These are phyloP conservation scores for Nyctibius grandis DNA, from an alignment of 2,797 vertebrate species.

Conservation along the genomic window DNA sequence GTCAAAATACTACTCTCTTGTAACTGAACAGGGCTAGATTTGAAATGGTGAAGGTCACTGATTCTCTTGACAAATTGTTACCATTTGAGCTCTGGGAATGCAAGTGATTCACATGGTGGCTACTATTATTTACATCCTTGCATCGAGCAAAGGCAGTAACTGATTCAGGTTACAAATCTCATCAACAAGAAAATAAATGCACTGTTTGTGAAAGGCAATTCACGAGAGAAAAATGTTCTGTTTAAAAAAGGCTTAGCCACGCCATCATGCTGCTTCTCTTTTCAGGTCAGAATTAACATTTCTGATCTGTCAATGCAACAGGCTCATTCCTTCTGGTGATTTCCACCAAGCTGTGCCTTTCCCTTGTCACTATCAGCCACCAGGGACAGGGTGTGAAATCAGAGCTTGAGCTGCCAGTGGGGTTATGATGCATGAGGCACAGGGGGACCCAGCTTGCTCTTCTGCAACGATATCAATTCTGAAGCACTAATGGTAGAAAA, in stretches of 20 bases:
- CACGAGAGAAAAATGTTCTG: background rate
- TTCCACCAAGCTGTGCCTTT: background rate
- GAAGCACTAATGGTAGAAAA: background rate
- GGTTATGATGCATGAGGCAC: background rate
- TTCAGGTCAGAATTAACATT: background rate
- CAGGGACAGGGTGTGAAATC: background rate
- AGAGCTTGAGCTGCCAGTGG: background rate
- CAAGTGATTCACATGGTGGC: background rate
- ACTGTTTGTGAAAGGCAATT: background rate
- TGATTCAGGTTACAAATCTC: constrained; percentile 36
- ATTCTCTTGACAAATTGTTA: background rate
- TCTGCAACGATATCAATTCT: background rate
- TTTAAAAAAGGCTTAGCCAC: background rate
- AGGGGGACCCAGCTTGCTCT: background rate
- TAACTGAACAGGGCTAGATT: background rate
- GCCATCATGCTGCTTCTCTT: background rate
- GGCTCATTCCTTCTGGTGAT: background rate
- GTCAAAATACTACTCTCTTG: background rate
- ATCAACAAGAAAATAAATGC: background rate
- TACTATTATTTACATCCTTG: background rate
- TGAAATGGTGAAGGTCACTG: background rate
- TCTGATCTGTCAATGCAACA: background rate
- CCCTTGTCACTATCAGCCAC: background rate
- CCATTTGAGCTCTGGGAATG: background rate
- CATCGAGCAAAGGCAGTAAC: background rate